These are phyloP conservation scores for Drosophila bifasciata DNA, from an alignment of 1,140 invertebrate genomes.

Conservation along the genomic window DNA sequence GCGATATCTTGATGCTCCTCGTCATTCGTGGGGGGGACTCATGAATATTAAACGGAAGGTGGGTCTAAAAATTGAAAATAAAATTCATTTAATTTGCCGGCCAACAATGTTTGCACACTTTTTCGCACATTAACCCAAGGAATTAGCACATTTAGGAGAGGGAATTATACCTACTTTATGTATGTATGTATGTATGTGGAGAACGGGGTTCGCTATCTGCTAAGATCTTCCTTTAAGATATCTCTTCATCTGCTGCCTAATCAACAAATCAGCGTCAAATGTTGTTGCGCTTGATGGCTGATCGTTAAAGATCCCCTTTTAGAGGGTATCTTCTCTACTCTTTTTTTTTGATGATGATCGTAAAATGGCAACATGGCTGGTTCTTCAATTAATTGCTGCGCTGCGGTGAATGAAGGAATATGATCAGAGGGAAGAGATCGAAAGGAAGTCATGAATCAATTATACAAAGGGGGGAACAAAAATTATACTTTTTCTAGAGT, in stretches of 20 bases:
- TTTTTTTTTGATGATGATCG: constrained; percentile 51
- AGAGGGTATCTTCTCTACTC: too few species aligned
- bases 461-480: constrained; percentile 15
- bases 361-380: constrained; percentile 62
- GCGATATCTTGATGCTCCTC: background rate
- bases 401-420: constrained; percentile 29
- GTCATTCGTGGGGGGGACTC: constrained; percentile 17
- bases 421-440: constrained; percentile 7
- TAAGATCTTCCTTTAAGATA: constrained; percentile 31
- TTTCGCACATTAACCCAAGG: constrained; percentile 55
- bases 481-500: background rate
- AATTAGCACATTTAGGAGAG: too few species aligned
- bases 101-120: constrained; percentile 59
- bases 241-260: constrained; percentile 28
- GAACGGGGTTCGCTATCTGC: constrained; percentile 43
- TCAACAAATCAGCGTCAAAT: constrained; percentile 57
- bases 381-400: constrained; percentile 49
- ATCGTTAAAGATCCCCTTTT: constrained; percentile 45
- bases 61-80: constrained; percentile 50
- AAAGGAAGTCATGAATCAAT: constrained; percentile 74
- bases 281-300: constrained; percentile 56
- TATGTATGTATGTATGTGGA: background rate
- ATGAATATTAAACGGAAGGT: constrained; percentile 64
- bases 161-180: constrained; percentile 8
- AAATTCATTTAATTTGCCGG: constrained; percentile 42